Conservation (phyloP, 2,797 vertebrate genomes). For the Malacoctenus gilli region DNA sequence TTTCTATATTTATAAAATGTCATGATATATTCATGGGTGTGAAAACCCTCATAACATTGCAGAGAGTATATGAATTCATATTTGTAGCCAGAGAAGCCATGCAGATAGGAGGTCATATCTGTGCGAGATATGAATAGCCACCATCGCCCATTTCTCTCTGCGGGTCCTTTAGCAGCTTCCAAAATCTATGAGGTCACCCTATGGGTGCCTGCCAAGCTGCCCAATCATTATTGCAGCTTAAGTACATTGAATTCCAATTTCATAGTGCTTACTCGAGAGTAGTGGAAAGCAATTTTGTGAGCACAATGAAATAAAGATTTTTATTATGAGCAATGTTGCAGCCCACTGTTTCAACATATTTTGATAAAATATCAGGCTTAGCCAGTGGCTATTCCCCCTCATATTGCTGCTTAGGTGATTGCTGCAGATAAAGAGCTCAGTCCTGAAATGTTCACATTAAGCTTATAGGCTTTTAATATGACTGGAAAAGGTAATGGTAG, state of each 20-base stretch:
- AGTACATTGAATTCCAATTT: constrained; percentile 77
- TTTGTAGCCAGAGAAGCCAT: constrained; percentile 13
- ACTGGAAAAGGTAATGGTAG: background rate
- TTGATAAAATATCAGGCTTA: constrained; percentile 64
- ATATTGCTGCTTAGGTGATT: constrained; percentile 44
- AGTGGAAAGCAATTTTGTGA: constrained; percentile 73
- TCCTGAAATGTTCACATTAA: constrained; percentile 23
- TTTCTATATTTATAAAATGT: no score
- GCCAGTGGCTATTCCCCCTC: constrained; percentile 42
- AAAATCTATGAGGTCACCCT: constrained; percentile 69
- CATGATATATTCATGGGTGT: no score
- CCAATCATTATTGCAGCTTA: constrained; percentile 70
- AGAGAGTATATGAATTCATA: background rate
- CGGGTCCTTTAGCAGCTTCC: constrained; percentile 46
- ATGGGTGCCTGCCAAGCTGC: constrained; percentile 61
- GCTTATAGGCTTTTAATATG: constrained; percentile 9
- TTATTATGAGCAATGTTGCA: constrained; percentile 65
- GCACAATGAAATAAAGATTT: constrained; percentile 72
- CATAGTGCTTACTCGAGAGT: constrained; percentile 58
- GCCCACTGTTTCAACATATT: constrained; percentile 69
- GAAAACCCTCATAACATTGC: constrained; percentile 9
- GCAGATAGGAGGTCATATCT: constrained; percentile 33
- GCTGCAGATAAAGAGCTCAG: constrained; percentile 42
- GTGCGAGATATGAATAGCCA: constrained; percentile 33
- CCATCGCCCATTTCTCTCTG: constrained; percentile 48